phyloP scores from a whole-genome alignment of 2,888 invertebrate genomes.

The Leptinotarsa haldemani region DNA sequence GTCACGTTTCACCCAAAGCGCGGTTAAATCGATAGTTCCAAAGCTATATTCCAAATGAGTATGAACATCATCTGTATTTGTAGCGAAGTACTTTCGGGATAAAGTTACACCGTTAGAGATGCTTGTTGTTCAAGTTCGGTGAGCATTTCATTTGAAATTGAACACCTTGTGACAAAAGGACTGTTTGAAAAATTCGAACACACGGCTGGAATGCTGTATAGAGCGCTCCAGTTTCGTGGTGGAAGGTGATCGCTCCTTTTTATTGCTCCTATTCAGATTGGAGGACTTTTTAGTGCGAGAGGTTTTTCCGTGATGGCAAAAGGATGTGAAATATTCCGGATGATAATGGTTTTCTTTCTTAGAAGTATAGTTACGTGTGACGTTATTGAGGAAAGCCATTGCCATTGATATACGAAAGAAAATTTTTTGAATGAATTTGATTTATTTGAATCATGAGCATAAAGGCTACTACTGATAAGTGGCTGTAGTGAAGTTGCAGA shows the following conservation, averaged over 20 bases:
- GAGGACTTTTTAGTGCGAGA: constrained; percentile 26
- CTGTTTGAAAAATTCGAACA: constrained; percentile 6
- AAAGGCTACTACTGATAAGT: too few relatives aligned
- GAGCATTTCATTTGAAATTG: constrained; percentile 8
- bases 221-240: background rate
- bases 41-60: background rate
- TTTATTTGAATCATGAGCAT: too few relatives aligned
- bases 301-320: background rate
- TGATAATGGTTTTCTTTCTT: background rate
- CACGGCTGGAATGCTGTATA: background rate
- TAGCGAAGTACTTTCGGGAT: background rate
- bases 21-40: constrained; percentile 2
- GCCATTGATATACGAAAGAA: background rate
- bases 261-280: constrained; percentile 33
- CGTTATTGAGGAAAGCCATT: background rate
- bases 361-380: background rate
- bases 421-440: background rate
- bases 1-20: constrained; percentile 3
- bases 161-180: constrained; percentile 3
- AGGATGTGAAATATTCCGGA: background rate
- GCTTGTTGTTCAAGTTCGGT: constrained; percentile 2
- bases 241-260: constrained; percentile 30
- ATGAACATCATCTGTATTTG: constrained; percentile 6
- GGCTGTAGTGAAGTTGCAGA: too few relatives aligned
- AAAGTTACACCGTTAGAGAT: background rate